Percentiles rank a stretch among this genome's conserved stretches.
These are phyloP conservation scores for Argyresthia goedartella DNA, from an alignment of 2,888 invertebrate genomes.

Conservation along the genomic window DNA sequence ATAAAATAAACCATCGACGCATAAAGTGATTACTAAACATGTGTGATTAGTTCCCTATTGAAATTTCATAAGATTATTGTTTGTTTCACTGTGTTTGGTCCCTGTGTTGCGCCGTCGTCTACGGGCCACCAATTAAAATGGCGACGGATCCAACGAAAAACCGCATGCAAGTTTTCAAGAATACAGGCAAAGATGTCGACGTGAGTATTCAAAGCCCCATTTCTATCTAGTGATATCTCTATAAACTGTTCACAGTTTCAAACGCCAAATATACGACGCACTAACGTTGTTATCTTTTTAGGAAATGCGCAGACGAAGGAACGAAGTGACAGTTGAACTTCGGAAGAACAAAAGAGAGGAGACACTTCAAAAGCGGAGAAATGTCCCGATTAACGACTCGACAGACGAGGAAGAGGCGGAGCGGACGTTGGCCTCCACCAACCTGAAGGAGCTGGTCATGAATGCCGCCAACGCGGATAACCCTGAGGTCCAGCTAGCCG, in stretches of 20 bases:
- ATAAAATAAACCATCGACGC: slow-evolving; percentile 52
- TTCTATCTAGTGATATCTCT: neutral
- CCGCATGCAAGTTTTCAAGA: slow-evolving; percentile 96
- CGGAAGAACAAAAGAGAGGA: slow-evolving; percentile 99
- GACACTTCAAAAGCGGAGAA: slow-evolving; percentile 94
- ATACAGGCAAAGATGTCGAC: slow-evolving; percentile 99
- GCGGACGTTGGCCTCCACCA: slow-evolving; percentile 76
- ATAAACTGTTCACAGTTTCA: neutral
- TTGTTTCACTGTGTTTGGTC: slow-evolving; percentile 56
- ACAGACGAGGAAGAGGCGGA: slow-evolving; percentile 84
- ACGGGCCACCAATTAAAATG: slow-evolving; percentile 73
- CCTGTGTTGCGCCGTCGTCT: slow-evolving; percentile 38
- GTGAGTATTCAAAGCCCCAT: slow-evolving; percentile 73
- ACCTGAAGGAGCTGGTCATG: slow-evolving; percentile 85
- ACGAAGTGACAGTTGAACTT: slow-evolving; percentile 96
- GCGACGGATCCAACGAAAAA: slow-evolving; percentile 83
- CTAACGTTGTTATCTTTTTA: slow-evolving; percentile 44
- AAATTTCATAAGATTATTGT: slow-evolving; percentile 52
- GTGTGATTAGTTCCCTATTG: slow-evolving; percentile 47
- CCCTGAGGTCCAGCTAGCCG: slow-evolving; percentile 85
- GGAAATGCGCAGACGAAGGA: slow-evolving; percentile 97
- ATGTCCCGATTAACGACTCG: slow-evolving; percentile 91
- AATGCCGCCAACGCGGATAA: slow-evolving; percentile 87
- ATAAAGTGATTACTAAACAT: slow-evolving; percentile 50
- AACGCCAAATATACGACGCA: neutral